Percentiles rank a stretch among this genome's conserved stretches.
phyloP scores from a whole-genome alignment of 2,113 vertebrate genomes.

The Oriolus oriolus region DNA sequence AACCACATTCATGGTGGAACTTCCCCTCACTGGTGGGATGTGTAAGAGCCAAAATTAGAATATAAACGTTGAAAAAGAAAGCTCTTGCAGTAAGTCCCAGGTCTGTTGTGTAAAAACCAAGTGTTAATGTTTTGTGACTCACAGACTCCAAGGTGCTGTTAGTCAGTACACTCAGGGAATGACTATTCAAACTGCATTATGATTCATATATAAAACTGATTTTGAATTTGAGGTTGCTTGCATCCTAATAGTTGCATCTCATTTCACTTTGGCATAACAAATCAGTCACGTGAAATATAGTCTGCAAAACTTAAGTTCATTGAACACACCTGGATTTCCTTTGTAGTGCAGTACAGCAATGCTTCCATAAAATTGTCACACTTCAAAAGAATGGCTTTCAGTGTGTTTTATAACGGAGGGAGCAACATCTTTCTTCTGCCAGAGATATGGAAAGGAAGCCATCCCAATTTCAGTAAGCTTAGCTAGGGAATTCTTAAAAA shows the following conservation, averaged over 20 bases:
- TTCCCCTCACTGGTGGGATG: not conserved
- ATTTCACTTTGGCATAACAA: not conserved
- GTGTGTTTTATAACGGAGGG: not conserved
- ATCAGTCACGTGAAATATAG: not conserved
- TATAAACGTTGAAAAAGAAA: not conserved
- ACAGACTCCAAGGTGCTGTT: not conserved
- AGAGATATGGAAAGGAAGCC: not conserved
- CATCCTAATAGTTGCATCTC: not conserved
- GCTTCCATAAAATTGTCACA: not conserved
- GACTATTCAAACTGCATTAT: not conserved
- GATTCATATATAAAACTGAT: not conserved
- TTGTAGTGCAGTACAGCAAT: not conserved
- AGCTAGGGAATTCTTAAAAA: not conserved
- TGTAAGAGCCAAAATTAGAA: not conserved
- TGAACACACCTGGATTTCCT: not conserved
- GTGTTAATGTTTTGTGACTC: not conserved
- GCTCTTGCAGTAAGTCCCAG: not conserved
- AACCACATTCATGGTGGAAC: not conserved
- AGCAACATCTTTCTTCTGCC: not conserved
- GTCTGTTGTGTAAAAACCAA: not conserved
- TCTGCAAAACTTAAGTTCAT: not conserved
- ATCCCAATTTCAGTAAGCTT: not conserved
- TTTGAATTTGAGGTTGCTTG: not conserved
- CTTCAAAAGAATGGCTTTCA: not conserved
- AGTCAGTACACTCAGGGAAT: not conserved